Base-by-base conservation (phyloP, 1,140 invertebrate species). In the Ganaspis sp. region DNA sequence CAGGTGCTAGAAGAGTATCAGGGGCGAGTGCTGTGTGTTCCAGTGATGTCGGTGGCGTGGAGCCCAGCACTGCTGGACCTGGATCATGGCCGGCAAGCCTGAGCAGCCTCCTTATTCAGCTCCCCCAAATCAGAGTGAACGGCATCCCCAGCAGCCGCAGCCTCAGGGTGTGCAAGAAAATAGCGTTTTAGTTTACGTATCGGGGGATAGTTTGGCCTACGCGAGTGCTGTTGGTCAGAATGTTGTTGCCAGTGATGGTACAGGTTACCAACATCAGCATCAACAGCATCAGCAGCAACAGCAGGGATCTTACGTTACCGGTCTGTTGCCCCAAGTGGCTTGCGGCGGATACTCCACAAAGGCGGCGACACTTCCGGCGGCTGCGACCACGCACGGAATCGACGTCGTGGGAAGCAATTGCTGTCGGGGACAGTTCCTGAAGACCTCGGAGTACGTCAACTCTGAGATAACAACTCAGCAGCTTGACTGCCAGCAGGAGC, bases 21-120 rank as follows among this genome's bases (percentile, higher is more conserved):
- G 88, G 86, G 90, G 87, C 86, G 86, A 86, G 81, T 87, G 87
- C 88, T 87, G 88, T 87, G 87, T 87, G 88, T 90, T 85, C 88
- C 88, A 91, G 90, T 90, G 88, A 91, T 91, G 90, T 90, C 89
- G 89, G 88, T 88, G 88, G 87, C 88, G 89, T 87, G 88, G 89
- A 86, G 85, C 85, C 86, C 86, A 87, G 85, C 86, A 88, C 89
- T 89, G 90, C 90, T 91, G 90, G 90, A 91, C 89, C 89, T 90
- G 89, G 90, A 92, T 88, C 86, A 91, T 92, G 91, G 90, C 91
- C 87, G 91, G 91, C 88, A 92, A 92, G 90, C 90, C 91, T 92
- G 91, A 91, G 83, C 88, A 87, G 85, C 86, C 87, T 84, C 85
- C 87, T 84, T 89, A 90, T 86, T 86, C 89, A 86, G 88, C 85